Conservation (phyloP, 2,888 invertebrate species). For the Elaeidobius kamerunicus region DNA sequence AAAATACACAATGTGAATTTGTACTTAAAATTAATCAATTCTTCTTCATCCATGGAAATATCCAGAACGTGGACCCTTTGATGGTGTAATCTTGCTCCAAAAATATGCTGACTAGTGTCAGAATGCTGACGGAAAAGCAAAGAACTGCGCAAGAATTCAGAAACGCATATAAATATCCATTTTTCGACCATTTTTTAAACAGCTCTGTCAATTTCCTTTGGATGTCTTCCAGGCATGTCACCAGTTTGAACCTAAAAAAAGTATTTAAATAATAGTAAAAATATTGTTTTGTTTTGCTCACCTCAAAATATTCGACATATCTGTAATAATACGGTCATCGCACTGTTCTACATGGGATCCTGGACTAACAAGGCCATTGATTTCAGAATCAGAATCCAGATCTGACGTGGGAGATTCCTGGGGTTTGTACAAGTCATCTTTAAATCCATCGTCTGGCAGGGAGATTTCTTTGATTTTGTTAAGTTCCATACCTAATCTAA, state of each 20-base stretch:
- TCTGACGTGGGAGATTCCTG: background rate
- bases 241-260: slow-evolving; percentile 19
- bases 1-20: too few relatives aligned
- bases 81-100: slow-evolving; percentile 43
- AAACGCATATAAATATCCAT: slow-evolving; percentile 41
- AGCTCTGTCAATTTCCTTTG: slow-evolving; percentile 31
- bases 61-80: slow-evolving; percentile 28
- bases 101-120: slow-evolving; percentile 44
- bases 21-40: too few relatives aligned
- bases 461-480: slow-evolving; percentile 47
- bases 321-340: slow-evolving; percentile 5
- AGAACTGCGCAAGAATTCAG: slow-evolving; percentile 44
- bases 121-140: slow-evolving; percentile 46
- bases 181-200: slow-evolving; percentile 39
- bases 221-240: slow-evolving; percentile 23
- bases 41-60: slow-evolving; percentile 18
- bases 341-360: background rate
- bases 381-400: slow-evolving; percentile 14
- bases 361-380: background rate
- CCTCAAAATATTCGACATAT: slow-evolving; percentile 17
- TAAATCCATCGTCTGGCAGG: slow-evolving; percentile 29
- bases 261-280: background rate
- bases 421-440: slow-evolving; percentile 6
- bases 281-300: slow-evolving; percentile 1
- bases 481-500: slow-evolving; percentile 46